A percentile compares a stretch with the other conserved stretches of the same genome.
These are phyloP conservation scores for Notamacropus eugenii DNA, from an alignment of 2,797 vertebrate genomes.

Conservation along the genomic window DNA sequence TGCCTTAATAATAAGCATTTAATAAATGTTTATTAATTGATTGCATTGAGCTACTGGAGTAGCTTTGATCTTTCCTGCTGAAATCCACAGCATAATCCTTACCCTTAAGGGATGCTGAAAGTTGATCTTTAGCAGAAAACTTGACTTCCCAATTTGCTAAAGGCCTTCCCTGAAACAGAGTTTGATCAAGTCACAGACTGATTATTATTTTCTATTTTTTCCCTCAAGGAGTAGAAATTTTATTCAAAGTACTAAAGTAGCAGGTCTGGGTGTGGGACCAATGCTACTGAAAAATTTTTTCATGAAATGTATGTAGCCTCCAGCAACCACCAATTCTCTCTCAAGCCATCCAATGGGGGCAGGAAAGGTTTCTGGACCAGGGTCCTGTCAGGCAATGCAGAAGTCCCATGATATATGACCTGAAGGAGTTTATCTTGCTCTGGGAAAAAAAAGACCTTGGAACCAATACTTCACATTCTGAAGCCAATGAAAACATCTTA, in stretches of 20 bases:
- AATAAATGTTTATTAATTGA: not conserved
- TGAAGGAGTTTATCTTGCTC: constrained; percentile 88
- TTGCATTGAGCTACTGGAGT: not conserved
- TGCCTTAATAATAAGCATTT: not conserved
- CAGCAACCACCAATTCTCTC: constrained; percentile 80
- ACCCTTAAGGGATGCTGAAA: not conserved
- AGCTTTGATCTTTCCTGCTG: not conserved
- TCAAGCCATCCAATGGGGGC: constrained; percentile 84
- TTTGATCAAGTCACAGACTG: not conserved
- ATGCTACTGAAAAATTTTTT: constrained; percentile 86
- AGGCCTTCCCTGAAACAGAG: not conserved
- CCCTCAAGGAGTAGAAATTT: constrained; percentile 60
- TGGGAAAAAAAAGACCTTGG: constrained; percentile 95
- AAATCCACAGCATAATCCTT: not conserved
- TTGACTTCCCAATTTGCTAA: not conserved
- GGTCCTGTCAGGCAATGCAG: constrained; percentile 84
- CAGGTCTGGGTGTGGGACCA: constrained; percentile 81
- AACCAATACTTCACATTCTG: constrained; percentile 91
- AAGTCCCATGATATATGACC: constrained; percentile 85
- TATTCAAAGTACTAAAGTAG: constrained; percentile 80
- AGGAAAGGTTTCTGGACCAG: constrained; percentile 86
- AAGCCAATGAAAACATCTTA: constrained; percentile 98
- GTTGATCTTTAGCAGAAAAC: not conserved
- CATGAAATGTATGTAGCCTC: constrained; percentile 74
- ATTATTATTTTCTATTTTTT: not conserved